Conservation (phyloP, 64 coral and sea anemone genomes). For the Pachyseris speciosa region DNA sequence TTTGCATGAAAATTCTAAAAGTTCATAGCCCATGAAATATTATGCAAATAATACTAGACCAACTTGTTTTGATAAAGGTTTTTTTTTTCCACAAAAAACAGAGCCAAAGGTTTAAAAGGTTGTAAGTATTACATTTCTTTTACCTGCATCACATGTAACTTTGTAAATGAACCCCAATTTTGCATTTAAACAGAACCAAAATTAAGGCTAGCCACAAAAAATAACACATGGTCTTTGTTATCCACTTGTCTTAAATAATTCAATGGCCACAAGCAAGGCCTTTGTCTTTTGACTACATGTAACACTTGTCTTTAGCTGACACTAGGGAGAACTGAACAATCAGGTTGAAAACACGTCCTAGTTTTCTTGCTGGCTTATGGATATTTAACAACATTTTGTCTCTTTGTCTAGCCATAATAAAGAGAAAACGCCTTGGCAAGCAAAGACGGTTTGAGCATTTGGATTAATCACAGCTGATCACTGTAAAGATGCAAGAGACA, state of each 20-base stretch:
- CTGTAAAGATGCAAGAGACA: no score
- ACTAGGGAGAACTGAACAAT: background rate
- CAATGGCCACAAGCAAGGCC: constrained; percentile 27
- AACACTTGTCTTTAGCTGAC: background rate
- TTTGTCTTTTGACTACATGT: constrained; percentile 30
- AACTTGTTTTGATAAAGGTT: background rate
- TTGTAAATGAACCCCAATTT: background rate
- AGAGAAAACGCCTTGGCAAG: no score
- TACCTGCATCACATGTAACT: background rate
- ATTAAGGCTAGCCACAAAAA: constrained; percentile 2
- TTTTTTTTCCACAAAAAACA: background rate
- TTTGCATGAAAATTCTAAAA: constrained; percentile 32
- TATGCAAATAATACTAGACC: background rate
- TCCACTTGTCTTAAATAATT: constrained; percentile 28
- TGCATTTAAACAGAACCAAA: constrained; percentile 22
- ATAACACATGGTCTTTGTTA: constrained; percentile 42
- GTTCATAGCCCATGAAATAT: constrained; percentile 32
- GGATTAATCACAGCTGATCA: no score
- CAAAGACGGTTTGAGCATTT: no score
- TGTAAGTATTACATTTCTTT: background rate
- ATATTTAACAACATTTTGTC: background rate
- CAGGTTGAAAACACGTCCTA: background rate
- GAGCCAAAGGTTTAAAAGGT: background rate
- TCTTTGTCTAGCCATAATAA: background rate
- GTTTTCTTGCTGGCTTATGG: background rate